Evolutionary conservation across 2,113 vertebrate species (phyloP).

Genomic region (Etheostoma cragini): DNA sequence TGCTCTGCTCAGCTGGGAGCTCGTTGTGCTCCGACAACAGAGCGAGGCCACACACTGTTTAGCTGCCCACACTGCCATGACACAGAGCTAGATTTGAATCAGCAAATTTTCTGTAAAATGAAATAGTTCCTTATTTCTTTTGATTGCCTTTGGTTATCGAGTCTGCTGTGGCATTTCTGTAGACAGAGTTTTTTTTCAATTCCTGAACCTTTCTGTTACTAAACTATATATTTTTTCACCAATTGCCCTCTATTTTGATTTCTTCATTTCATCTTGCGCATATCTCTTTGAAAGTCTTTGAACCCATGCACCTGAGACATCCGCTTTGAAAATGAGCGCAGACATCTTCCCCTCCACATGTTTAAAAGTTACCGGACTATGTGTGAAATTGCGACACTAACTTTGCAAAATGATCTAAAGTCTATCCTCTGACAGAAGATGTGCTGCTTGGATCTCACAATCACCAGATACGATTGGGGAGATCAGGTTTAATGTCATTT

Average conservation of each 20-base stretch:
- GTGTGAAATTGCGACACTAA: neutral
- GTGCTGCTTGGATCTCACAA: neutral
- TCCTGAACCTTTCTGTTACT: neutral
- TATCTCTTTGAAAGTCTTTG: slow-evolving; percentile 19
- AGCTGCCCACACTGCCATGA: no score
- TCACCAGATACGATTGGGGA: slow-evolving; percentile 1
- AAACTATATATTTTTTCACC: neutral
- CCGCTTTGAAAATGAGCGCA: neutral
- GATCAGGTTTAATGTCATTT: slow-evolving; percentile 22
- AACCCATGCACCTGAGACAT: slow-evolving; percentile 14
- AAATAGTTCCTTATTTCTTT: neutral
- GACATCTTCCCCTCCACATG: neutral
- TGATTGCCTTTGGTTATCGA: neutral
- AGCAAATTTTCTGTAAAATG: neutral
- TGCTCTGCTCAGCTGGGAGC: no score
- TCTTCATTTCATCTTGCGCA: neutral
- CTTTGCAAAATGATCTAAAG: slow-evolving; percentile 6
- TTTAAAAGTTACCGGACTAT: neutral
- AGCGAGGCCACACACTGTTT: no score
- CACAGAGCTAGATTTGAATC: no score
- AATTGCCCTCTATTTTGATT: slow-evolving; percentile 1
- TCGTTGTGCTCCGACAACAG: no score
- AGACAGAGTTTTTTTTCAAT: neutral
- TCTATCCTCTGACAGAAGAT: neutral
- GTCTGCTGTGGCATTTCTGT: neutral